Percentiles rank a stretch among this genome's conserved stretches.
phyloP scores from a whole-genome alignment of 2,888 invertebrate species.

The Eristalis pertinax region DNA sequence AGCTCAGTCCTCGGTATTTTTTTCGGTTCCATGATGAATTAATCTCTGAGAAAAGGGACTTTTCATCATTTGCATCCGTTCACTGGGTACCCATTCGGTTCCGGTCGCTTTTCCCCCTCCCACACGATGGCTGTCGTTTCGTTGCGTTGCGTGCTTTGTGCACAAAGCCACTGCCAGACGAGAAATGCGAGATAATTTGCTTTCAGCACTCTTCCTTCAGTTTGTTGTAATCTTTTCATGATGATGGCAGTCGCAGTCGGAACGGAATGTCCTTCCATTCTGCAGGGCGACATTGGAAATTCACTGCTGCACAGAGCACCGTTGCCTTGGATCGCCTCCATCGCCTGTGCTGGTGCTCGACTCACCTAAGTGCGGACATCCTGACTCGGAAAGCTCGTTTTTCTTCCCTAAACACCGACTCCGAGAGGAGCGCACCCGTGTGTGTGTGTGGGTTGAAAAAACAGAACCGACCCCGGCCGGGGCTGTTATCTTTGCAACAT shows the following conservation, averaged over 20 bases:
- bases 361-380: slow-evolving; percentile 6
- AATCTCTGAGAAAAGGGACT: slow-evolving; percentile 51
- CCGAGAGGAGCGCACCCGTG: not conserved
- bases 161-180: slow-evolving; percentile 26
- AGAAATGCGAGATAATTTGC: slow-evolving; percentile 64
- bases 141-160: slow-evolving; percentile 5
- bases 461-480: slow-evolving; percentile 1
- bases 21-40: slow-evolving; percentile 56
- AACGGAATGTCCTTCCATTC: slow-evolving; percentile 47
- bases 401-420: not conserved
- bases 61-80: slow-evolving; percentile 42
- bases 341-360: not conserved
- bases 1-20: slow-evolving; percentile 14
- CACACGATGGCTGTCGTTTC: not conserved
- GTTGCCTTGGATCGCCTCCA: not conserved
- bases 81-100: slow-evolving; percentile 1
- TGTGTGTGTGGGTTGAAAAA: slow-evolving; percentile 25
- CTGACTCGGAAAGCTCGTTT: not conserved
- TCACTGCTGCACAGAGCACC: slow-evolving; percentile 12
- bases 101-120: not conserved
- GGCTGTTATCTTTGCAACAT: slow-evolving; percentile 72
- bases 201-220: slow-evolving; percentile 50
- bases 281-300: slow-evolving; percentile 50
- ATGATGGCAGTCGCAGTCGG: slow-evolving; percentile 12
- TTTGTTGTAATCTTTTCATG: slow-evolving; percentile 59